phyloP scores from a whole-genome alignment of 2,113 vertebrate genomes.

The Cygnus buccinator region DNA sequence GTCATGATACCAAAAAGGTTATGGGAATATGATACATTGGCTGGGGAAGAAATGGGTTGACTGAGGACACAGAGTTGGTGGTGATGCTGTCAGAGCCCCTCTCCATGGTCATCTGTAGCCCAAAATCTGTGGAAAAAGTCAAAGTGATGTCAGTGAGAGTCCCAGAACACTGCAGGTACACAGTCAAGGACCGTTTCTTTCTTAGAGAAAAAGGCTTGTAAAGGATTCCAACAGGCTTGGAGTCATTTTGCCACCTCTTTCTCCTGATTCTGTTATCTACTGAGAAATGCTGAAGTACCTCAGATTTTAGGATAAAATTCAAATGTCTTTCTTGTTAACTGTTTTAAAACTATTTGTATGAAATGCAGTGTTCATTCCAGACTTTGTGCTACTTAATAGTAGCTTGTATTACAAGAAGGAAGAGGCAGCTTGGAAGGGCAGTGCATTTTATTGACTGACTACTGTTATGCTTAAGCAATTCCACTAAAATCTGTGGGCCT shows the following conservation, averaged over 20 bases:
- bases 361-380: background rate
- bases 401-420: background rate
- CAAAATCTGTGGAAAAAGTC: background rate
- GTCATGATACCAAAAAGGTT: background rate
- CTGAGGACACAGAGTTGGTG: background rate
- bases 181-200: background rate
- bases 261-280: background rate
- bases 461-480: background rate
- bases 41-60: background rate
- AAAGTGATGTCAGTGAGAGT: background rate
- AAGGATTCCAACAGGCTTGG: background rate
- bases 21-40: background rate
- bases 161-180: no score
- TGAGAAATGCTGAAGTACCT: background rate
- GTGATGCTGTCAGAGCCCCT: background rate
- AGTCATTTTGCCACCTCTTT: background rate
- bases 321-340: background rate
- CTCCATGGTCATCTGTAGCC: background rate
- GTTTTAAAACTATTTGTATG: background rate
- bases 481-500: background rate
- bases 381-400: background rate
- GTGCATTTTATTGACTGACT: background rate
- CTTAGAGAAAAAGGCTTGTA: background rate
- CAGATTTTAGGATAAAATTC: background rate
- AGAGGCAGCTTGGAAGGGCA: background rate